Evolutionary conservation across 2,888 invertebrate genomes (phyloP).

Genomic region (Ganaspis brasiliensis): DNA sequence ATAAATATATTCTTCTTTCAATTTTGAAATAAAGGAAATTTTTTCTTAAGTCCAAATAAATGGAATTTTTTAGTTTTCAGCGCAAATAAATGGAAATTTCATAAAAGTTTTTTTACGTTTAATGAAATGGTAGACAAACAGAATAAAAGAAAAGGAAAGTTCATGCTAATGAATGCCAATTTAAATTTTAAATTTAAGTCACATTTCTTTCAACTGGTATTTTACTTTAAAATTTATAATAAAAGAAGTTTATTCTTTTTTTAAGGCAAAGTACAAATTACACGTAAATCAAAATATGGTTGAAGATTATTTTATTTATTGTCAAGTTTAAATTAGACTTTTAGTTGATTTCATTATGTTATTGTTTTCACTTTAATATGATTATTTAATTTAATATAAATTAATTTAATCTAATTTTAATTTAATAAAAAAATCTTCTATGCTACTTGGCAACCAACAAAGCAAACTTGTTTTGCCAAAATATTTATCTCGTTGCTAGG

Average conservation of each 20-base stretch:
- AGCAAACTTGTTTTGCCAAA: no score
- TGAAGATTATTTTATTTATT: not conserved
- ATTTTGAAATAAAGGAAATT: not conserved
- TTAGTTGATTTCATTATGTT: no score
- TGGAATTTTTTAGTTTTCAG: not conserved
- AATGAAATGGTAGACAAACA: not conserved
- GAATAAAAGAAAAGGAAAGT: not conserved
- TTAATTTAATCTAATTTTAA: no score
- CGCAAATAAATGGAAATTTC: not conserved
- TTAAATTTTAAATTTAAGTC: not conserved
- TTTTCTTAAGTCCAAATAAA: not conserved
- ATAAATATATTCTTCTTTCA: not conserved
- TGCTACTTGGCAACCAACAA: no score
- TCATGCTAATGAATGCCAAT: conserved; percentile 4
- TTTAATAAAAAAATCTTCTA: no score
- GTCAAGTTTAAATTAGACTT: no score
- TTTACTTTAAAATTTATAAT: not conserved
- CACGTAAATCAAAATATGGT: not conserved
- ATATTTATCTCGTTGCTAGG: no score
- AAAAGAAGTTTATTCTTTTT: not conserved
- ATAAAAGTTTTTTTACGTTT: not conserved
- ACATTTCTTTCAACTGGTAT: not conserved
- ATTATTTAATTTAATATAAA: no score
- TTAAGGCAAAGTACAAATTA: not conserved
- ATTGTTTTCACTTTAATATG: no score